These are phyloP conservation scores for Alexandromys fortis DNA, from an alignment of 2,113 vertebrate genomes.

Conservation along the genomic window DNA sequence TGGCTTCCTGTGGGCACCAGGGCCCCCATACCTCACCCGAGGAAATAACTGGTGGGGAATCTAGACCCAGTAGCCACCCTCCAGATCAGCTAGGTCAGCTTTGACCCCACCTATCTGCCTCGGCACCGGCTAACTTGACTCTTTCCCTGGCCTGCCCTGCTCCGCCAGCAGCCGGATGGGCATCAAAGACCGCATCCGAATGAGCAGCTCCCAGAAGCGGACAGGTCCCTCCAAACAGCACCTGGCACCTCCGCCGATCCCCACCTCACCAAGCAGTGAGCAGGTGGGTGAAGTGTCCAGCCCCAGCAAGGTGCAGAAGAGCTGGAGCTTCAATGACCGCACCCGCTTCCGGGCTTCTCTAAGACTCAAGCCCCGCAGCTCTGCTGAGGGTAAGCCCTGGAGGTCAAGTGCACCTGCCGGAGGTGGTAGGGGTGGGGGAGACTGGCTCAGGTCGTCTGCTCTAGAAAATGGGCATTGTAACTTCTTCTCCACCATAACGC, in stretches of 20 bases:
- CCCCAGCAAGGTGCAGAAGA: slow-evolving; percentile 97
- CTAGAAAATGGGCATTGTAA: neutral
- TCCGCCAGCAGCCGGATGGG: slow-evolving; percentile 92
- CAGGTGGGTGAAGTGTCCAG: slow-evolving; percentile 90
- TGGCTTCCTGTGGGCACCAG: slow-evolving; percentile 35
- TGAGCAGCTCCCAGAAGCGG: slow-evolving; percentile 91
- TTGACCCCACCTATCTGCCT: neutral
- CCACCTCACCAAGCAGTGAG: slow-evolving; percentile 91
- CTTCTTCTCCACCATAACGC: neutral
- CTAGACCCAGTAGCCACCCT: slow-evolving; percentile 2
- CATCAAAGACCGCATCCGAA: slow-evolving; percentile 95
- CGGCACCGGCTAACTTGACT: neutral
- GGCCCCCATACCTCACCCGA: neutral
- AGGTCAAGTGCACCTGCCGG: too few relatives aligned
- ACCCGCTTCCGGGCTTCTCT: slow-evolving; percentile 96
- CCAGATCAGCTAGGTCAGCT: slow-evolving; percentile 10
- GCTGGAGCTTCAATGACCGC: slow-evolving; percentile 99
- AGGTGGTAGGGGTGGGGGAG: neutral
- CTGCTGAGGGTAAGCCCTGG: slow-evolving; percentile 88
- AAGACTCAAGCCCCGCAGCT: slow-evolving; percentile 91
- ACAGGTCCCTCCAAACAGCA: slow-evolving; percentile 86
- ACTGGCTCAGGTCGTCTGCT: neutral
- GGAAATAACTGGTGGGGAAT: slow-evolving; percentile 17
- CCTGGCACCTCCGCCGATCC: slow-evolving; percentile 86
- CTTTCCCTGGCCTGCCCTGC: slow-evolving; percentile 20